These are phyloP conservation scores for Akabosia matsudoensis DNA, from an alignment of 1,140 invertebrate genomes.

Conservation along the genomic window DNA sequence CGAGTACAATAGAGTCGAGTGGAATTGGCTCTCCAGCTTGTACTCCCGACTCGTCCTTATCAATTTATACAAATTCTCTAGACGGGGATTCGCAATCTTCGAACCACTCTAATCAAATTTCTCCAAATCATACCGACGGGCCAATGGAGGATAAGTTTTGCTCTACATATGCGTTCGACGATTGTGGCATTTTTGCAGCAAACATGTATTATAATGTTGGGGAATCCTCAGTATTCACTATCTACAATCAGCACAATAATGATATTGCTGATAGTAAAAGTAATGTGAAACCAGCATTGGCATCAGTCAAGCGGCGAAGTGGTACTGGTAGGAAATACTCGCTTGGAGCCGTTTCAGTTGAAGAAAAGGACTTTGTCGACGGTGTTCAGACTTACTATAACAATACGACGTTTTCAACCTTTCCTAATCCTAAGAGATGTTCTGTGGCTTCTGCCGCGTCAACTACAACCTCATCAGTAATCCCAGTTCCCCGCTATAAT, in stretches of 20 bases:
- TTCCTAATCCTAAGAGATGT: slow-evolving; percentile 41
- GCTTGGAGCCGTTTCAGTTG: background rate
- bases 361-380: slow-evolving; percentile 23
- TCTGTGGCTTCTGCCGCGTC: slow-evolving; percentile 37
- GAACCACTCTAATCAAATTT: slow-evolving; percentile 30
- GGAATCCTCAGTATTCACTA: slow-evolving; percentile 21
- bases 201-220: slow-evolving; percentile 45
- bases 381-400: slow-evolving; percentile 40
- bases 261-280: background rate
- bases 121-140: background rate
- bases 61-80: slow-evolving; percentile 43
- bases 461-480: slow-evolving; percentile 20
- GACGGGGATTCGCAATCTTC: slow-evolving; percentile 40
- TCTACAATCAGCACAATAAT: background rate
- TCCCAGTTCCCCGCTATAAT: background rate
- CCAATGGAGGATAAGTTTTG: slow-evolving; percentile 31
- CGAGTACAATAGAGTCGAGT: slow-evolving; percentile 26
- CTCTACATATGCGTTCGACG: slow-evolving; percentile 30
- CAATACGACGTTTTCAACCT: slow-evolving; percentile 40
- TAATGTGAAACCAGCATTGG: background rate
- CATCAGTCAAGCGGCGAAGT: slow-evolving; percentile 26
- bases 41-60: slow-evolving; percentile 41
- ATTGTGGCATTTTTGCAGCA: slow-evolving; percentile 31
- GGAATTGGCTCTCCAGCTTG: slow-evolving; percentile 33
- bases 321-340: slow-evolving; percentile 23